Conservation (phyloP, 2,888 invertebrate species). For the Chrysolina americana region DNA sequence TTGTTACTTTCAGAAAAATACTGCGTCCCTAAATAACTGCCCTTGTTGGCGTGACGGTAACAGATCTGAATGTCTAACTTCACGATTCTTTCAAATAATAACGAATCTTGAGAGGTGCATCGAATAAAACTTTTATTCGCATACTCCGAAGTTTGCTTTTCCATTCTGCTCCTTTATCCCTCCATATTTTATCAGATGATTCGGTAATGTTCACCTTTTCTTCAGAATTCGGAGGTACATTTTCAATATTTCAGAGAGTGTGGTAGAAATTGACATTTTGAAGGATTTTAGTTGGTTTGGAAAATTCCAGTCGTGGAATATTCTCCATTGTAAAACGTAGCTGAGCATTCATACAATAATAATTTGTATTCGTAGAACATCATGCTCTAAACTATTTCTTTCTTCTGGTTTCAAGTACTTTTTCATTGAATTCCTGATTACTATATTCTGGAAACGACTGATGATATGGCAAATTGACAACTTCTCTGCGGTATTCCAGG, state of each 20-base stretch:
- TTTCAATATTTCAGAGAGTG: not conserved
- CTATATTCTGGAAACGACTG: too few species aligned
- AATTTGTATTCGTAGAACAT: too few species aligned
- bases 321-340: too few species aligned
- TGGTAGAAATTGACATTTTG: not conserved
- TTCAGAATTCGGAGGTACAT: not conserved
- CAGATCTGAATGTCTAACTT: constrained; percentile 1
- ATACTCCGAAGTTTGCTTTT: not conserved
- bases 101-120: not conserved
- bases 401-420: too few species aligned
- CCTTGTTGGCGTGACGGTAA: not conserved
- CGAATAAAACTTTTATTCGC: not conserved
- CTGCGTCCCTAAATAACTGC: not conserved
- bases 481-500: too few species aligned
- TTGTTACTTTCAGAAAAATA: not conserved
- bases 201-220: constrained; percentile 3
- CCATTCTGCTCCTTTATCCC: constrained; percentile 1
- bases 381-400: too few species aligned
- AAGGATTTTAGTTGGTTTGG: too few species aligned
- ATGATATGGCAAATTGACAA: too few species aligned
- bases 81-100: not conserved
- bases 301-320: too few species aligned
- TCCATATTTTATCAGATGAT: constrained; percentile 12
- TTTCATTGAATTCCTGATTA: too few species aligned
- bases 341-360: too few species aligned